Conservation (phyloP, 1,140 invertebrate genomes). For the Anastatus disparis region DNA sequence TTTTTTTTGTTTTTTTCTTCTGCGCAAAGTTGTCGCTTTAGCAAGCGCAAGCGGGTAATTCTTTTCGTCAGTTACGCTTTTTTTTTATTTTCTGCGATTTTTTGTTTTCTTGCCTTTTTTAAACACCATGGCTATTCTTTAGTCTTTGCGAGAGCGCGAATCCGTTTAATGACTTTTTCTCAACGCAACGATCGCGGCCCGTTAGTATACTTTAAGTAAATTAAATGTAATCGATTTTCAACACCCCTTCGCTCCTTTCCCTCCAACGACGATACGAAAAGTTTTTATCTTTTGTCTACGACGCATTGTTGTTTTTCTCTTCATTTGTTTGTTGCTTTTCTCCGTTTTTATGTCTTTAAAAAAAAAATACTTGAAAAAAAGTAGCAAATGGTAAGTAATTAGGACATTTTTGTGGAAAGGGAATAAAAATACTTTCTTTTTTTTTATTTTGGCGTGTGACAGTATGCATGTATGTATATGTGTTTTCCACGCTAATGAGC, state of each 20-base stretch:
- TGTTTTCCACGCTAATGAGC: not conserved
- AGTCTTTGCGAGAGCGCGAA: not conserved
- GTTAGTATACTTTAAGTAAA: not conserved
- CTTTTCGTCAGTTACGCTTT: too few relatives aligned
- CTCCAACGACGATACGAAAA: not conserved
- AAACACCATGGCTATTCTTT: not conserved
- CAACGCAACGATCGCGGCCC: not conserved
- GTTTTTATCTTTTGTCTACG: not conserved
- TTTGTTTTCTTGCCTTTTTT: not conserved
- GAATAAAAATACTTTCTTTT: too few relatives aligned
- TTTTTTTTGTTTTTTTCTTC: conserved; percentile 4
- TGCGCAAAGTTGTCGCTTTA: too few relatives aligned
- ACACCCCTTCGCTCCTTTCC: too few relatives aligned
- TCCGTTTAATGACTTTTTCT: conserved; percentile 14
- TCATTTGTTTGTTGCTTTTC: not conserved
- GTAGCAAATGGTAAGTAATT: not conserved
- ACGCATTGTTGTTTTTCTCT: not conserved
- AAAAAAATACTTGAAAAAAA: too few relatives aligned
- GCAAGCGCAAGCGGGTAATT: too few relatives aligned
- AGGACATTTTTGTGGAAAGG: too few relatives aligned
- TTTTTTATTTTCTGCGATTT: too few relatives aligned
- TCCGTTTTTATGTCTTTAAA: too few relatives aligned
- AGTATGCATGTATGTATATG: too few relatives aligned
- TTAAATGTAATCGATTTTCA: conserved; percentile 16
- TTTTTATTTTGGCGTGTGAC: not conserved